Evolutionary conservation across 2,113 vertebrate genomes (phyloP).

Genomic region (Bothrops jararaca): DNA sequence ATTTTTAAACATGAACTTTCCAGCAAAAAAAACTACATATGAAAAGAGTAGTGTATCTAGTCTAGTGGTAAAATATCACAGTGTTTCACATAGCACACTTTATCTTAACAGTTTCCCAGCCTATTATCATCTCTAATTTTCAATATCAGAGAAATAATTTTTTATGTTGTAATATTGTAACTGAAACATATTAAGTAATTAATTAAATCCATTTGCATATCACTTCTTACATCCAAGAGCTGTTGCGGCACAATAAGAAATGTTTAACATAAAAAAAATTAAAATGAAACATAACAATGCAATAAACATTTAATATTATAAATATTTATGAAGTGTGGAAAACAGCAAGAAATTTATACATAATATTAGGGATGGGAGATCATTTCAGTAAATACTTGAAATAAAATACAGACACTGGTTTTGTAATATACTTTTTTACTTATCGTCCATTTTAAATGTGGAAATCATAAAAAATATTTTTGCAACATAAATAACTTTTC

Average conservation of each 20-base stretch:
- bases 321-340: background rate
- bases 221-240: background rate
- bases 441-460: background rate
- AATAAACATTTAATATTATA: background rate
- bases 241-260: background rate
- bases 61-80: background rate
- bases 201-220: background rate
- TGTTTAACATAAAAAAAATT: background rate
- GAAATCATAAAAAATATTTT: background rate
- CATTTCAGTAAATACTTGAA: background rate
- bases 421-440: background rate
- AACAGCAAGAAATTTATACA: background rate
- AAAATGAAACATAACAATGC: background rate
- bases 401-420: background rate
- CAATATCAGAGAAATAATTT: background rate
- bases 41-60: background rate
- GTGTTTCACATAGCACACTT: background rate
- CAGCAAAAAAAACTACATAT: background rate
- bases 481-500: background rate
- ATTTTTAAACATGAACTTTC: background rate
- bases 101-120: background rate
- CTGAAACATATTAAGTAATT: background rate
- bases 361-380: background rate
- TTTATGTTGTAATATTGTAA: background rate
- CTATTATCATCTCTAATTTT: background rate